These are phyloP conservation scores for Liasis olivaceus DNA, from an alignment of 2,797 vertebrate species.

Conservation along the genomic window DNA sequence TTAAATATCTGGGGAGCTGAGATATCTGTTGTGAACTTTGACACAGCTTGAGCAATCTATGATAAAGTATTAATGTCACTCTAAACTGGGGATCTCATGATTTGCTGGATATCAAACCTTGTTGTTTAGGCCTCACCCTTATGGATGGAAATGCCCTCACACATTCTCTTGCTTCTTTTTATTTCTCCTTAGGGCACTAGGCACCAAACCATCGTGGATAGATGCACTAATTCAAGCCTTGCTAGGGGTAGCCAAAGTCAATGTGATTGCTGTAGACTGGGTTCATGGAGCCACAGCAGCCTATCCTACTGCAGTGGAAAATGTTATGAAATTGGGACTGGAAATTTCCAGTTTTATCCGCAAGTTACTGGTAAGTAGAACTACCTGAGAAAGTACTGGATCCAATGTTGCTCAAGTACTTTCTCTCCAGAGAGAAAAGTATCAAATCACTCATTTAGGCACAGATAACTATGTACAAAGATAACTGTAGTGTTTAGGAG, in stretches of 20 bases:
- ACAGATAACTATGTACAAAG: background rate
- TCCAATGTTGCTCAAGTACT: background rate
- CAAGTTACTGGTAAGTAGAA: slow-evolving; percentile 81
- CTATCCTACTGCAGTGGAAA: slow-evolving; percentile 86
- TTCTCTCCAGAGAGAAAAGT: background rate
- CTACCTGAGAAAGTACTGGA: background rate
- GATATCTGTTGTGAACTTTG: background rate
- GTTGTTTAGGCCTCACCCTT: background rate
- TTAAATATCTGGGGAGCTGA: background rate
- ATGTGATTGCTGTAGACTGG: slow-evolving; percentile 93
- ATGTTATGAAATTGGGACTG: slow-evolving; percentile 83
- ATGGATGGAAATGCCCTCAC: slow-evolving; percentile 1
- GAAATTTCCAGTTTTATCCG: slow-evolving; percentile 86
- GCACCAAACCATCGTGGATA: slow-evolving; percentile 91
- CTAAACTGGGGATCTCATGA: background rate
- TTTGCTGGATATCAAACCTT: background rate
- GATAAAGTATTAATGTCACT: background rate
- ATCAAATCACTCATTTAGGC: background rate
- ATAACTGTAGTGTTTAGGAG: background rate
- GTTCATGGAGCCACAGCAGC: slow-evolving; percentile 82
- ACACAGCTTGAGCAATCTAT: background rate
- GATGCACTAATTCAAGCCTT: slow-evolving; percentile 78
- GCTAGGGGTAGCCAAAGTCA: slow-evolving; percentile 75
- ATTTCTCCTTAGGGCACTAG: slow-evolving; percentile 76
- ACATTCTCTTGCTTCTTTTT: slow-evolving; percentile 18